phyloP scores from a whole-genome alignment of 2,888 invertebrate species.

The Tuta absoluta region DNA sequence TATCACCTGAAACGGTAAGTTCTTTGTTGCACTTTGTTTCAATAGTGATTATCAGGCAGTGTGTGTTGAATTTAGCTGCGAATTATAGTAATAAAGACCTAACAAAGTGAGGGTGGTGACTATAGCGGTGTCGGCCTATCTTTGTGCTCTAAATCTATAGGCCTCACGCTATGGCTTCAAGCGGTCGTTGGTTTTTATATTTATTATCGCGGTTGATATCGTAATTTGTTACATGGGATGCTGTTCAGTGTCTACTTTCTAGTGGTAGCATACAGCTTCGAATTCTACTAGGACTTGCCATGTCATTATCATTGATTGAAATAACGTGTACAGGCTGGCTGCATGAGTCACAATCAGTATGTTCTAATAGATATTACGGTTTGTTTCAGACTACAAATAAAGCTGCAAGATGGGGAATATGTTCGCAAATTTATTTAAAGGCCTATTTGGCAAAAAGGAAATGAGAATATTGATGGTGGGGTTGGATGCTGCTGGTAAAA shows the following conservation, averaged over 20 bases:
- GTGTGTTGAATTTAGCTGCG: conserved; percentile 40
- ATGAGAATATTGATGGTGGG: conserved; percentile 99
- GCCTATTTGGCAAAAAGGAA: conserved; percentile 99
- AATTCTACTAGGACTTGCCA: conserved; percentile 67
- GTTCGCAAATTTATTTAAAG: conserved; percentile 98
- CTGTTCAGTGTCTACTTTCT: background rate
- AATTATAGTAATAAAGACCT: conserved; percentile 44
- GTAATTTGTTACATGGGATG: background rate
- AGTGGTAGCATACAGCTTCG: background rate
- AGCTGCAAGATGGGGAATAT: conserved; percentile 96
- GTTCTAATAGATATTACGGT: conserved; percentile 47
- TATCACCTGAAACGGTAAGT: conserved; percentile 81
- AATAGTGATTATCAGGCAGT: conserved; percentile 31
- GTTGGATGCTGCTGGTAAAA: conserved; percentile 99
- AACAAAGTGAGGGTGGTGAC: conserved; percentile 76
- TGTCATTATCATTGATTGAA: conserved; percentile 80
- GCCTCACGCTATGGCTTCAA: conserved; percentile 24
- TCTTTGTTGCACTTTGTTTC: conserved; percentile 31
- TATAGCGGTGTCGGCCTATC: conserved; percentile 79
- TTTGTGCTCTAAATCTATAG: conserved; percentile 57
- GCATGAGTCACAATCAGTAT: conserved; percentile 72
- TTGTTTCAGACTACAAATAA: conserved; percentile 75
- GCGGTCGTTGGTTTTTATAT: background rate
- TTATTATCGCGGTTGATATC: background rate
- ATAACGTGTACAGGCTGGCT: conserved; percentile 64